Conservation (phyloP, 2,888 invertebrate genomes). For the Lasioglossum pauxillum region DNA sequence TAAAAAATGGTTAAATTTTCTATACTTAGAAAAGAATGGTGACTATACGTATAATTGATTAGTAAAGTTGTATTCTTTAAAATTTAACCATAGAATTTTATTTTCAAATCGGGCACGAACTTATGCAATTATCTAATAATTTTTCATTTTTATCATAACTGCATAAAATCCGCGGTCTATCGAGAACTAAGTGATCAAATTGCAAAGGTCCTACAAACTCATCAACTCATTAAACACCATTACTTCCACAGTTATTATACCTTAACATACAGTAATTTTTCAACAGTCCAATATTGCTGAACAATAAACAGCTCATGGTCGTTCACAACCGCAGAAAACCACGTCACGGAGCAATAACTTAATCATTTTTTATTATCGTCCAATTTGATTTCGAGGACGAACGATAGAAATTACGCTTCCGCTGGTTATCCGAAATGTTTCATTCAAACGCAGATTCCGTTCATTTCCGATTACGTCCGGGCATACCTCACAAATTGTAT, state of each 20-base stretch:
- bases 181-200: neutral
- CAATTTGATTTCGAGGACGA: neutral
- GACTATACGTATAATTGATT: too few species aligned
- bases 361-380: neutral
- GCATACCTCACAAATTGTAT: slow-evolving; percentile 9
- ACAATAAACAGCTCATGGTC: neutral
- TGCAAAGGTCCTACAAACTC: neutral
- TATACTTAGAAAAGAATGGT: too few species aligned
- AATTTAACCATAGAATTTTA: too few species aligned
- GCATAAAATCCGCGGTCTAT: neutral
- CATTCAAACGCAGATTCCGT: slow-evolving; percentile 10
- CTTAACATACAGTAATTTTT: neutral
- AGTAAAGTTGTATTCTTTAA: too few species aligned
- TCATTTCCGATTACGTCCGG: slow-evolving; percentile 4
- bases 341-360: neutral
- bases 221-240: neutral
- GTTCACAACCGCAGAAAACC: neutral
- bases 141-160: neutral
- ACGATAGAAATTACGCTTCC: neutral
- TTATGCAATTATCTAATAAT: neutral
- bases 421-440: neutral
- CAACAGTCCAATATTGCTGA: neutral
- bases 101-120: too few species aligned
- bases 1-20: too few species aligned
- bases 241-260: neutral